Evolutionary conservation across 2,113 vertebrate genomes (phyloP).

Genomic region (Oenanthe oenanthe): DNA sequence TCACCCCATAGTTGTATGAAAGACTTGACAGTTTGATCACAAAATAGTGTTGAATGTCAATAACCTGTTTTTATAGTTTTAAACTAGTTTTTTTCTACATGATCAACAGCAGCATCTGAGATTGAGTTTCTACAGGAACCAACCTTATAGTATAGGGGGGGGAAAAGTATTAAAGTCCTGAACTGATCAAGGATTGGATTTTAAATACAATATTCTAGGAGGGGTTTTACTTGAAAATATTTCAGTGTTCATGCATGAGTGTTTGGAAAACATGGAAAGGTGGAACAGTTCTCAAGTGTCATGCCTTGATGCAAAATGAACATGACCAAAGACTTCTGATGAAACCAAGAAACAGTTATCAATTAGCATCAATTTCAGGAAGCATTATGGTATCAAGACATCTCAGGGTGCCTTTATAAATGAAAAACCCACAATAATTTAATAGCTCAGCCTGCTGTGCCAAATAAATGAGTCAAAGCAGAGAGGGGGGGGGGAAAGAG

Average conservation of each 20-base stretch:
- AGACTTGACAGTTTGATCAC: not conserved
- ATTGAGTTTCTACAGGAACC: not conserved
- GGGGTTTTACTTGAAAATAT: not conserved
- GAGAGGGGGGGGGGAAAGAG: fast-evolving
- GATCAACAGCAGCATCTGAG: not conserved
- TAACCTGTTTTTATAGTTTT: not conserved
- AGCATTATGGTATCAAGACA: not conserved
- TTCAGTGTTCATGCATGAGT: not conserved
- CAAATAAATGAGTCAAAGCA: conserved; percentile 50
- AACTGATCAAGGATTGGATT: not conserved
- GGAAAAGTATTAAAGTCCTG: not conserved
- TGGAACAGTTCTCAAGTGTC: not conserved
- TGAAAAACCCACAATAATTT: conserved; percentile 23
- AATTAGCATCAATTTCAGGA: conserved; percentile 48
- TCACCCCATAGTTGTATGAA: not conserved
- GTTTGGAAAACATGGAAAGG: not conserved
- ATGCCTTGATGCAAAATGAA: not conserved
- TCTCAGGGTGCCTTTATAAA: conserved; percentile 48
- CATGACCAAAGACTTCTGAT: conserved; percentile 11
- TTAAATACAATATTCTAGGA: not conserved
- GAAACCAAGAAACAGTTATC: conserved; percentile 25
- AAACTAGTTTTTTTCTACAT: not conserved
- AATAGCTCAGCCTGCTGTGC: conserved; percentile 39
- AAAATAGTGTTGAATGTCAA: not conserved
- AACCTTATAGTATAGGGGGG: not conserved